Evolutionary conservation across 2,888 invertebrate species (phyloP), one percentile per base, ranked within the genome.

Genomic region (Lepetodrilus schrolli): DNA sequence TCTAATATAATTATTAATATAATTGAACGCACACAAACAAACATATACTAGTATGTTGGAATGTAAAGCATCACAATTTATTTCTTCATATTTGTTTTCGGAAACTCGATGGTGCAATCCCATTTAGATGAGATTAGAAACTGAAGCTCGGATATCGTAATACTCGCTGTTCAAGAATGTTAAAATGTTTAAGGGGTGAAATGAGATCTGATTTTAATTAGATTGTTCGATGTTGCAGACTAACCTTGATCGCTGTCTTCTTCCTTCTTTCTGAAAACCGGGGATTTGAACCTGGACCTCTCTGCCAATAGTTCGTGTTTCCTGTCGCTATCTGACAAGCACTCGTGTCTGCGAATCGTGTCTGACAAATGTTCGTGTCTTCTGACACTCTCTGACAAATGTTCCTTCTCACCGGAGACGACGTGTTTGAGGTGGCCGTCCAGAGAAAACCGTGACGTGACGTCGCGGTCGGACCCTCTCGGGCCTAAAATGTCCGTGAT

Each of bases 401-500:
- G 26, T 26, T 26, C 50, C 13, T 23, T 13, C 17, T 48, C 48
- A n/a, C n/a, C n/a, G n/a, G n/a, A n/a, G n/a, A n/a, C n/a, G n/a
- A n/a, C n/a, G n/a, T n/a, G n/a, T n/a, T n/a, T n/a, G n/a, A n/a
- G n/a, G n/a, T n/a, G n/a, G n/a, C n/a, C n/a, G n/a, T n/a, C n/a
- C n/a, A n/a, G 43, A 1, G 4, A 13, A 43, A 17, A 13, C 7
- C 43, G 2, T 43, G 43, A 43, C 13, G 17, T 4, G 13, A 13
- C 17, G 43, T 43, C 43, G 2, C 13, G 17, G 43, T 66, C 13
- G 26, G 47, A 3, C 10, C 50, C 70, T 4, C 75, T 20, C 23
- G 68, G 65, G 0, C 74, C 73, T 47, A 76, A 69, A 69, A 76
- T 76, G 74, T 76, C 76, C n/a, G 76, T 76, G 68, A 76, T 76